phyloP scores from a whole-genome alignment of 2,113 vertebrate species.

The Uropsilus gracilis region DNA sequence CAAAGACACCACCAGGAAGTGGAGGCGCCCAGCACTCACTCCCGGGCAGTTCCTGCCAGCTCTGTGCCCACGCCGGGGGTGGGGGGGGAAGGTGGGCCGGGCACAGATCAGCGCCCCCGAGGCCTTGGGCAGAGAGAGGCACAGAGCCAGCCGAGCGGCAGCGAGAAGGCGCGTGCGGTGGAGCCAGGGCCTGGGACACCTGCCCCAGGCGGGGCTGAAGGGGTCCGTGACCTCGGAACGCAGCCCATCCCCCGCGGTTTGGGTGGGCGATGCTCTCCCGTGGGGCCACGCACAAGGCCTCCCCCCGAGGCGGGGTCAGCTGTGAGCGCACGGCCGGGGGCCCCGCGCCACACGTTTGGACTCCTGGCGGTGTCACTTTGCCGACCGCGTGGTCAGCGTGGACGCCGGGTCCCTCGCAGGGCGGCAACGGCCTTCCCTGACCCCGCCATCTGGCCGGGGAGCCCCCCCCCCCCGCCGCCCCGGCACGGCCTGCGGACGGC shows the following conservation, averaged over 20 bases:
- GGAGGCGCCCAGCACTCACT: no score
- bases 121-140: neutral
- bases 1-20: neutral
- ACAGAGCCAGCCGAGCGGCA: neutral
- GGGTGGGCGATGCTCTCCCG: no score
- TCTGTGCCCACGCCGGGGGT: no score
- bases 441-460: neutral
- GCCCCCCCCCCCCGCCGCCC: no score
- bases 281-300: no score
- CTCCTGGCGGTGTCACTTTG: neutral
- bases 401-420: neutral
- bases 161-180: neutral
- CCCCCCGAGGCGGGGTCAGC: no score
- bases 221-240: no score
- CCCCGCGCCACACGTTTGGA: no score
- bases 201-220: no score
- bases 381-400: neutral
- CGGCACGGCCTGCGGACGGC: neutral
- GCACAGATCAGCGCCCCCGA: neutral
- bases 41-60: neutral
- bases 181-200: no score
- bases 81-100: neutral
- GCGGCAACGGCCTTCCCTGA: neutral
- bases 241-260: no score
- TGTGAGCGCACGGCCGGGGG: no score